Evolutionary conservation across 2,888 invertebrate species (phyloP), one percentile per base, ranked within the genome.

Genomic region (Orchestes rusci): DNA sequence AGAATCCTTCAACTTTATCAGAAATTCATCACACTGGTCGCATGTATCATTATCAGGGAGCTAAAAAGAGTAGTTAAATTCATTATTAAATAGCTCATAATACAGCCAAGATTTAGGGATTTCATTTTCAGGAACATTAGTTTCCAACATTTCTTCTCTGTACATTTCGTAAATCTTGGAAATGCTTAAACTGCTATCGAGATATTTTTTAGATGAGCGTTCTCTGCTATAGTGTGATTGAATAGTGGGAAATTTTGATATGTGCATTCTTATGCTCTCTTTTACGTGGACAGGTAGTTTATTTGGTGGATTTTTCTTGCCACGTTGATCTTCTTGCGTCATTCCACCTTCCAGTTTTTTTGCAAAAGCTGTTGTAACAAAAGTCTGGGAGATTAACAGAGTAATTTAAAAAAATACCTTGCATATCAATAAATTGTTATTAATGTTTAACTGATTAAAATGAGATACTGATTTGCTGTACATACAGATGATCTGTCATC

Each of bases 381-480:
- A 23, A 23, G 23, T 10, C 8, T 47, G 34, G 12, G 34, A 34
- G 16, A 34, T 34, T 12, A 41, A 12, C 13, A 41, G 31, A 4
- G 44, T 44, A 33, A 33, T 41, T 23, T 34, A 38, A 33, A 46
- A 38, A 23, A 20, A 38, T 38, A 27, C 28, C 28, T 38, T 38
- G 28, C 38, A 38, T n/a, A n/a, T n/a, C n/a, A n/a, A n/a, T n/a
- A n/a, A n/a, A n/a, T n/a, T n/a, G n/a, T n/a, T n/a, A n/a, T n/a
- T n/a, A n/a, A n/a, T n/a, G n/a, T n/a, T n/a, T n/a, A n/a, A n/a
- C n/a, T n/a, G n/a, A n/a, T n/a, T n/a, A n/a, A n/a, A n/a, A n/a
- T n/a, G n/a, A n/a, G n/a, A n/a, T n/a, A n/a, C n/a, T n/a, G n/a
- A n/a, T n/a, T n/a, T n/a, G n/a, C n/a, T n/a, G n/a, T n/a, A n/a